A percentile compares a stretch with the other conserved stretches of the same genome.
These are phyloP conservation scores for Diceros bicornis DNA, from an alignment of 2,797 vertebrate genomes.

Conservation along the genomic window DNA sequence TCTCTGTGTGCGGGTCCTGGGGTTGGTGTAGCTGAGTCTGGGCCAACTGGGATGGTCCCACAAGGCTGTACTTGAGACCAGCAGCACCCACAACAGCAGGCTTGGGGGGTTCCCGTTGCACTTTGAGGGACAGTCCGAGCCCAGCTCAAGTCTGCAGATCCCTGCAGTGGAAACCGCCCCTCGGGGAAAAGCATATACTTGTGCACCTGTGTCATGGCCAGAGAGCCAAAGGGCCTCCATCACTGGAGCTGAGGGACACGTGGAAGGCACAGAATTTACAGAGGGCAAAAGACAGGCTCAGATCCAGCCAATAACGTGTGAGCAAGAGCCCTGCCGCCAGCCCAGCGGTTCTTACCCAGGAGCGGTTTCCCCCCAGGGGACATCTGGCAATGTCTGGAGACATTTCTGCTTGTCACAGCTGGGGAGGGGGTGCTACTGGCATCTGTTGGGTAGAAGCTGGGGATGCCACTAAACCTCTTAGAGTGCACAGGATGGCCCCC, in stretches of 20 bases:
- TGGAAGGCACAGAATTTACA: accelerated
- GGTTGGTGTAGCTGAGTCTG: not conserved
- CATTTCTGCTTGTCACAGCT: not conserved
- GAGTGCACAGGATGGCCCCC: not conserved
- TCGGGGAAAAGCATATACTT: accelerated
- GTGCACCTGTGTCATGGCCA: not conserved
- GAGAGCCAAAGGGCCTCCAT: not conserved
- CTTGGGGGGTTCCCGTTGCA: accelerated
- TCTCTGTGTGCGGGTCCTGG: not conserved
- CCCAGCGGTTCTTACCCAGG: accelerated
- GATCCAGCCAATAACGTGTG: accelerated
- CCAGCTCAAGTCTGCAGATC: not conserved
- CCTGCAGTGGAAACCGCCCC: not conserved
- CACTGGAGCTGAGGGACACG: accelerated
- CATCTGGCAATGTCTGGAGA: not conserved
- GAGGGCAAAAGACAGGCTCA: no score
- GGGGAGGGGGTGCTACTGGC: not conserved
- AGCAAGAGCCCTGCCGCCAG: accelerated
- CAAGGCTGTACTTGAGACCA: accelerated
- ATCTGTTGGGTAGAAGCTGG: not conserved
- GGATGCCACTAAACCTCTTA: not conserved
- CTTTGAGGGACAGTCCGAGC: not conserved
- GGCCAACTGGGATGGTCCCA: accelerated
- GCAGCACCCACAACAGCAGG: accelerated
- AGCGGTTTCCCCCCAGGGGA: not conserved